A percentile compares a stretch with the other conserved stretches of the same genome.
These are phyloP conservation scores for Antitype chi DNA, from an alignment of 2,888 invertebrate genomes.

Conservation along the genomic window DNA sequence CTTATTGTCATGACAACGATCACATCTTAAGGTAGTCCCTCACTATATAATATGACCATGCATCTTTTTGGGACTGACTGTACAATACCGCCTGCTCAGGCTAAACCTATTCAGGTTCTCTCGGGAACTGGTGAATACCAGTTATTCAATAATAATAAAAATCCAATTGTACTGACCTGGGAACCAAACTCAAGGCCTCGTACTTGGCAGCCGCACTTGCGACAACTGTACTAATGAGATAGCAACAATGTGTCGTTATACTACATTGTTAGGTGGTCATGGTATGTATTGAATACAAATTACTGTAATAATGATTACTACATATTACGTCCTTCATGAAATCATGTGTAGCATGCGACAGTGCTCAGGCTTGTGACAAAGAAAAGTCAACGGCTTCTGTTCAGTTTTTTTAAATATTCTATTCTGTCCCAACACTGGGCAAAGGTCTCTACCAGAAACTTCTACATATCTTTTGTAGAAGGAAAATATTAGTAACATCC, in stretches of 20 bases:
- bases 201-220: slow-evolving; percentile 2
- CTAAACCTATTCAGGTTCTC: no score
- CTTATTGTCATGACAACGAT: no score
- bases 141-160: not conserved
- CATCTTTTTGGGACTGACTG: no score
- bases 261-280: slow-evolving; percentile 20
- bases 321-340: slow-evolving; percentile 18
- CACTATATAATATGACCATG: no score
- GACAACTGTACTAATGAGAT: slow-evolving; percentile 25
- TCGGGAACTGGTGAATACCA: no score
- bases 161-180: slow-evolving; percentile 10
- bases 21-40: no score
- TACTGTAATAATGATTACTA: slow-evolving; percentile 16
- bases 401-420: not conserved
- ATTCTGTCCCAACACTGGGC: not conserved
- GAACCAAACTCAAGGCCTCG: slow-evolving; percentile 29
- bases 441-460: not conserved
- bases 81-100: slow-evolving; percentile 1
- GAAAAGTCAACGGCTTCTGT: not conserved
- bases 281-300: slow-evolving; percentile 53
- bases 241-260: slow-evolving; percentile 53
- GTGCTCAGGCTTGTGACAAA: not conserved
- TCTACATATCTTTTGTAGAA: not conserved
- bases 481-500: not conserved
- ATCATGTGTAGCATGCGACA: slow-evolving; percentile 23